Evolutionary conservation across 1,140 invertebrate genomes (phyloP).

Genomic region (Oncopodura yosiiana): DNA sequence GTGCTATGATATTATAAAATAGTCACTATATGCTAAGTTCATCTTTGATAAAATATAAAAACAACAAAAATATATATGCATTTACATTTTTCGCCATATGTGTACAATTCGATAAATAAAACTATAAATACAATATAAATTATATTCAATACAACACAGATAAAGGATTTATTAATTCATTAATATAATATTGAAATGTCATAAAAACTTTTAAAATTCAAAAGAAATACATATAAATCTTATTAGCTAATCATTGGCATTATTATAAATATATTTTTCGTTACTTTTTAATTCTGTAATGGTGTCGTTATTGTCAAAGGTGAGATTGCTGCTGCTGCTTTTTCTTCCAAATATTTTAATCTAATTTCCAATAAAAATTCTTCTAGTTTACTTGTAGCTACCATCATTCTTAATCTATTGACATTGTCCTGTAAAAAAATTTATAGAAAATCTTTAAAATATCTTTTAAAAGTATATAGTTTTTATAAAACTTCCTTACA

Average conservation of each 20-base stretch:
- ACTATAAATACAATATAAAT: too few relatives aligned
- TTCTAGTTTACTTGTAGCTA: conserved; percentile 25
- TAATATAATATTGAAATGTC: too few relatives aligned
- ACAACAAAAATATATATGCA: too few relatives aligned
- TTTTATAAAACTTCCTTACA: conserved; percentile 17
- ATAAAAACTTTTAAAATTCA: too few relatives aligned
- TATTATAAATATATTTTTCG: neutral
- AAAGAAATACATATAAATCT: too few relatives aligned
- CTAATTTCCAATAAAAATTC: conserved; percentile 31
- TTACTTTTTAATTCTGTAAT: neutral
- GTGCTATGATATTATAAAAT: neutral
- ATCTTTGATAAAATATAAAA: too few relatives aligned
- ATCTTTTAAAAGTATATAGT: neutral
- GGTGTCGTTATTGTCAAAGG: conserved; percentile 20
- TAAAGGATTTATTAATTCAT: too few relatives aligned
- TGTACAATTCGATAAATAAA: too few relatives aligned
- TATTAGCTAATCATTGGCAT: too few relatives aligned
- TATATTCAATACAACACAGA: too few relatives aligned
- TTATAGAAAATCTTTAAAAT: neutral
- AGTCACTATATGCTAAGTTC: neutral
- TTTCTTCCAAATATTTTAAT: conserved; percentile 28
- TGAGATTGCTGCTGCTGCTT: conserved; percentile 1
- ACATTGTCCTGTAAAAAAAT: conserved; percentile 30
- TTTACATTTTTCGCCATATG: too few relatives aligned
- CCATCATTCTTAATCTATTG: conserved; percentile 16